Percentiles rank a stretch among this genome's conserved stretches.
Evolutionary conservation across 2,113 vertebrate species (phyloP).

Genomic region (Gymnobelideus leadbeateri): DNA sequence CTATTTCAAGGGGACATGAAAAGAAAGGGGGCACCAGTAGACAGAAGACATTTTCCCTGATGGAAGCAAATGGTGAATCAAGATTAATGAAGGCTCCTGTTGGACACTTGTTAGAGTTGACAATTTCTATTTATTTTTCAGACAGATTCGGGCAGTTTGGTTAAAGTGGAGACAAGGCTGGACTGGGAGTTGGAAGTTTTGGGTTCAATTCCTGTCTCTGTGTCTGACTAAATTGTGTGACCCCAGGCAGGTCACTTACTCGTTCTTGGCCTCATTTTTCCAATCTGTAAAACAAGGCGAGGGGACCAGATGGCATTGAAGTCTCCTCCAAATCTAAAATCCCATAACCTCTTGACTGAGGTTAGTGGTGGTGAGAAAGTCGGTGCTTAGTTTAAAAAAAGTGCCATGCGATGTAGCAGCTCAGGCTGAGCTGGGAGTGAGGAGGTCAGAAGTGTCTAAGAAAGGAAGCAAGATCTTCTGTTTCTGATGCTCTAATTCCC

Average conservation of each 20-base stretch:
- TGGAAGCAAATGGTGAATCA: constrained; percentile 17
- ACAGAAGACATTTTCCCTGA: constrained; percentile 28
- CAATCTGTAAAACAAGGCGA: background rate
- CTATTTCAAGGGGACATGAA: constrained; percentile 60
- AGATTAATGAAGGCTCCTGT: constrained; percentile 60
- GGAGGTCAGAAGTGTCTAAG: background rate
- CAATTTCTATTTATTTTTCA: constrained; percentile 2
- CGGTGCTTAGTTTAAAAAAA: background rate
- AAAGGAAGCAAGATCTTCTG: background rate
- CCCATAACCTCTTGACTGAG: background rate
- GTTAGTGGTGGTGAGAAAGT: background rate
- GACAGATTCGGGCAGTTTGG: background rate
- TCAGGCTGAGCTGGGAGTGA: background rate
- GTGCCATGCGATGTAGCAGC: too few relatives aligned
- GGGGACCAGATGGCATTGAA: background rate
- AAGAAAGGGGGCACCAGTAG: background rate
- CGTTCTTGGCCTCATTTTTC: background rate
- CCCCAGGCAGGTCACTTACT: background rate
- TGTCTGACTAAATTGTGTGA: background rate
- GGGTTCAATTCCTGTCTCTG: background rate
- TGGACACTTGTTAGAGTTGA: background rate
- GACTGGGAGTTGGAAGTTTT: background rate
- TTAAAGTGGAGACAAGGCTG: background rate
- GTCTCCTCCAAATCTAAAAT: background rate
- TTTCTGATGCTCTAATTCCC: background rate